A percentile compares a stretch with the other conserved stretches of the same genome.
These are phyloP conservation scores for Gallinago media DNA, from an alignment of 2,113 vertebrate species.

Conservation along the genomic window DNA sequence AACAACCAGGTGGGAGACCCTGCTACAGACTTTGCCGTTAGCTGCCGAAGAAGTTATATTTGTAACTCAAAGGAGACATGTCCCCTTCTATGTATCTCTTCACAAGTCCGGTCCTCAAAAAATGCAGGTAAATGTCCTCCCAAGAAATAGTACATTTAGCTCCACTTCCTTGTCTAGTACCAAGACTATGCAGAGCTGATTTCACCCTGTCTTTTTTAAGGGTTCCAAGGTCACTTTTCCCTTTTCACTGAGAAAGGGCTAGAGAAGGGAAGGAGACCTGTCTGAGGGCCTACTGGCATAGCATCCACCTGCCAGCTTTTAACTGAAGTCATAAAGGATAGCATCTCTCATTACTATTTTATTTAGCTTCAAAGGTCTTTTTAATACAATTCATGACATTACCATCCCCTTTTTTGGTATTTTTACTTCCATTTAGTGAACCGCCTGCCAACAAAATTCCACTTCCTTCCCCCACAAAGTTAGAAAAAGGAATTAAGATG, in stretches of 20 bases:
- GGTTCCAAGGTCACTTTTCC: background rate
- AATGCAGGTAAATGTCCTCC: background rate
- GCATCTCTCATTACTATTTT: background rate
- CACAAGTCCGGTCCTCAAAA: background rate
- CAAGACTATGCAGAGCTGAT: background rate
- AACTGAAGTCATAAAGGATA: background rate
- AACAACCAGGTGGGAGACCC: background rate
- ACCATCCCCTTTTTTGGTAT: background rate
- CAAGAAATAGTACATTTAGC: background rate
- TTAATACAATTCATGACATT: background rate
- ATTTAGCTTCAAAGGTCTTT: background rate
- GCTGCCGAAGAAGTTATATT: background rate
- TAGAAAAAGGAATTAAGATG: background rate
- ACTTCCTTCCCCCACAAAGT: background rate
- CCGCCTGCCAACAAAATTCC: background rate
- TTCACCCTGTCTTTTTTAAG: background rate
- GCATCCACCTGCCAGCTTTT: background rate
- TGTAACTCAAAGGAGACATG: fast-evolving
- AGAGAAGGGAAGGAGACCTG: background rate
- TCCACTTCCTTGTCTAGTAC: background rate
- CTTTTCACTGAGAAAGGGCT: background rate
- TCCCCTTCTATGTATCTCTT: background rate
- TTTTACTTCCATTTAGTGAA: background rate
- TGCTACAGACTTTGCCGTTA: fast-evolving
- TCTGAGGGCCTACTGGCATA: fast-evolving